phyloP scores from a whole-genome alignment of 2,113 vertebrate species.

The Limnothrissa miodon region DNA sequence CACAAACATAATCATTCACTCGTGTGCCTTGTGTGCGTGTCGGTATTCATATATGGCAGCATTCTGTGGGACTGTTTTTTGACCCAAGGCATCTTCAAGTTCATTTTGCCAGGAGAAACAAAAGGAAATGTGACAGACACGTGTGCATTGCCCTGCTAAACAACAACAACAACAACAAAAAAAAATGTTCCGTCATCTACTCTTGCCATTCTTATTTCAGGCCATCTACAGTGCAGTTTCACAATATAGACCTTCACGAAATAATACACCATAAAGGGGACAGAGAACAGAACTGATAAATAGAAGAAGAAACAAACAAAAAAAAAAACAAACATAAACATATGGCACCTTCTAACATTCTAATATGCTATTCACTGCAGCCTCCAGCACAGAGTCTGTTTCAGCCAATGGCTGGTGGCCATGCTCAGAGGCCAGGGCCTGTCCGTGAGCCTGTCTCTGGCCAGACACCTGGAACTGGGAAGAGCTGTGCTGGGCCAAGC shows the following conservation, averaged over 20 bases:
- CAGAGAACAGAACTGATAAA: constrained; percentile 41
- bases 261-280: neutral
- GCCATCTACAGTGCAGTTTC: neutral
- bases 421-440: constrained; percentile 75
- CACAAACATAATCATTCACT: neutral
- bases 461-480: constrained; percentile 33
- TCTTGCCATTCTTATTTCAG: neutral
- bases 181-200: neutral
- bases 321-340: constrained; percentile 26
- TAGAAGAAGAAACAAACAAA: constrained; percentile 36
- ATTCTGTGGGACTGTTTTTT: constrained; percentile 28
- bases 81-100: constrained; percentile 62
- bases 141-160: neutral
- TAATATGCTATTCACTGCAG: constrained; percentile 99
- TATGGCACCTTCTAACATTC: constrained; percentile 85
- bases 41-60: neutral
- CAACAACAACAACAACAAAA: no score
- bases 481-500: constrained; percentile 46
- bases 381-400: constrained; percentile 96
- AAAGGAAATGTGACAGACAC: neutral
- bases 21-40: constrained; percentile 21
- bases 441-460: constrained; percentile 68
- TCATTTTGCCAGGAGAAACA: constrained; percentile 57
- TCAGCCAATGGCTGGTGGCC: constrained; percentile 77
- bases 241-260: constrained; percentile 9